A percentile compares a stretch with the other conserved stretches of the same genome.
Conservation (phyloP, 2,888 invertebrate genomes). For the Pachycephus smyrnensis region DNA sequence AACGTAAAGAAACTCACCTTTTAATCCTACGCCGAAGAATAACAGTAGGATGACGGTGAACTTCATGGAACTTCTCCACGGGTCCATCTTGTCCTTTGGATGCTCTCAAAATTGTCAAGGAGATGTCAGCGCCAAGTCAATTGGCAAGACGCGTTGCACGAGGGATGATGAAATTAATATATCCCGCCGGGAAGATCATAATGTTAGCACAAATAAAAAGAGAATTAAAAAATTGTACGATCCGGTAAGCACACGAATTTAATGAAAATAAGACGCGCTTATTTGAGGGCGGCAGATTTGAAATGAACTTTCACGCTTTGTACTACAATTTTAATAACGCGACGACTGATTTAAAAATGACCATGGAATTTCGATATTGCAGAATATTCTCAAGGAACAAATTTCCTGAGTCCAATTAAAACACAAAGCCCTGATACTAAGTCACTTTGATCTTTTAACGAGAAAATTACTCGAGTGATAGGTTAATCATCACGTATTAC, state of each 20-base stretch:
- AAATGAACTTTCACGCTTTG: not conserved
- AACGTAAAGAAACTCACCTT: not conserved
- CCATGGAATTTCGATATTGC: not conserved
- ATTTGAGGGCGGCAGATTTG: not conserved
- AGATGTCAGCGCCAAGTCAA: not conserved
- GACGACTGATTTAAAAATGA: not conserved
- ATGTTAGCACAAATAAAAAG: not conserved
- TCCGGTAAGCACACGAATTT: not conserved
- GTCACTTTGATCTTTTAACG: not conserved
- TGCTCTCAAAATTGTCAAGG: not conserved
- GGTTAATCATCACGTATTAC: not conserved
- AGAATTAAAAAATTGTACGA: not conserved
- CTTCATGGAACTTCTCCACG: not conserved
- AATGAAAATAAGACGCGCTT: not conserved
- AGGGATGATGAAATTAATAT: not conserved
- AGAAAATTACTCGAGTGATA: not conserved
- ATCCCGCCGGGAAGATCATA: not conserved
- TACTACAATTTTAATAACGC: not conserved
- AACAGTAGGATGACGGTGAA: not conserved
- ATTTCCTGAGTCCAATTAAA: not conserved
- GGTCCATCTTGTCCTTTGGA: not conserved
- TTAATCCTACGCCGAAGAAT: not conserved
- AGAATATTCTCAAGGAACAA: not conserved
- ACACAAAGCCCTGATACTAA: not conserved
- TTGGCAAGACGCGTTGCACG: not conserved